A percentile compares a stretch with the other conserved stretches of the same genome.
These are phyloP conservation scores for Sphaerophoria rueppellii DNA, from an alignment of 2,888 invertebrate genomes.

Conservation along the genomic window DNA sequence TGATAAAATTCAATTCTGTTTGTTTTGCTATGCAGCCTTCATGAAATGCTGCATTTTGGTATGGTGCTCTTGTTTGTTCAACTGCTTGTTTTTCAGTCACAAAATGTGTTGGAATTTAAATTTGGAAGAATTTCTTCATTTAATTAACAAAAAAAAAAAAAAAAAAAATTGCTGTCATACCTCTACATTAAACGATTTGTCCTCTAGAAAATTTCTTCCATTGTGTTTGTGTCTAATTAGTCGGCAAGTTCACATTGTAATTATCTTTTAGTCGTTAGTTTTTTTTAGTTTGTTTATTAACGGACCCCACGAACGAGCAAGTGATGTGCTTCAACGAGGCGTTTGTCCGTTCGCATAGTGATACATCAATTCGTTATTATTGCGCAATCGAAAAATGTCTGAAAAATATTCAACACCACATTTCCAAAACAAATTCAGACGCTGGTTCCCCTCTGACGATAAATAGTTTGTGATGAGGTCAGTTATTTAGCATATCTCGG, in stretches of 20 bases:
- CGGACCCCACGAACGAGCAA: conserved; percentile 16
- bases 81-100: background rate
- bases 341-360: conserved; percentile 15
- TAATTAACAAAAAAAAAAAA: conserved; percentile 29
- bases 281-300: conserved; percentile 31
- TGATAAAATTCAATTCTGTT: too few relatives aligned
- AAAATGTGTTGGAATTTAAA: conserved; percentile 26
- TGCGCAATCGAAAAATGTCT: conserved; percentile 48
- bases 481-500: conserved; percentile 65
- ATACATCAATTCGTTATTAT: conserved; percentile 47
- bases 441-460: conserved; percentile 32
- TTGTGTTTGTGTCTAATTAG: conserved; percentile 50
- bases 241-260: conserved; percentile 63
- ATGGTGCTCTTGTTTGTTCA: conserved; percentile 19
- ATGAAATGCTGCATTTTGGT: conserved; percentile 8
- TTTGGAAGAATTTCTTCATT: conserved; percentile 51
- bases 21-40: background rate
- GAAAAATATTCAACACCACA: background rate
- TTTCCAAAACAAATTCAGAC: conserved; percentile 34
- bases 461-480: conserved; percentile 58
- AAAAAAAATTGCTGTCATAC: conserved; percentile 1
- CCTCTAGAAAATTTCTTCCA: conserved; percentile 50
- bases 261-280: conserved; percentile 46
- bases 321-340: conserved; percentile 30
- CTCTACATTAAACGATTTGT: conserved; percentile 51